Evolutionary conservation across 1,140 invertebrate genomes (phyloP).

Genomic region (Pseudomyrmex pallidus): DNA sequence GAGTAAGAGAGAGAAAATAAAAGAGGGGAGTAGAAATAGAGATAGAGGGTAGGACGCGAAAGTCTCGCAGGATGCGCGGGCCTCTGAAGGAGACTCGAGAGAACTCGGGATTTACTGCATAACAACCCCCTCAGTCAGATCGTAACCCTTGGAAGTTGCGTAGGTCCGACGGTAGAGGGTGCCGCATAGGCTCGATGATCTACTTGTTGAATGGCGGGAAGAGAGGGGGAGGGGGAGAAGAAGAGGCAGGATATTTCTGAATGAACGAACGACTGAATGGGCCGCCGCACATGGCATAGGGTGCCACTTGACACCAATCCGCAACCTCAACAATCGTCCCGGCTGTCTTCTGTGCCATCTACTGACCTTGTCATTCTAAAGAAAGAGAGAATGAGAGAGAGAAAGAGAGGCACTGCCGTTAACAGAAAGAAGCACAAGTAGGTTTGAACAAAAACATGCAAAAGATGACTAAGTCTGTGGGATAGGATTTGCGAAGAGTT

Average conservation of each 20-base stretch:
- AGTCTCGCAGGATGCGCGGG: conserved; percentile 60
- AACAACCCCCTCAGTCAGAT: conserved; percentile 73
- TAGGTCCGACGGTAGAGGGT: conserved; percentile 76
- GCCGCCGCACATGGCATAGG: conserved; percentile 75
- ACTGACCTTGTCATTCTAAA: conserved; percentile 55
- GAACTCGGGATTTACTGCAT: conserved; percentile 73
- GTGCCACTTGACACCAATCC: conserved; percentile 77
- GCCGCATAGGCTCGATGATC: conserved; percentile 77
- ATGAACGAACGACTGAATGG: conserved; percentile 77
- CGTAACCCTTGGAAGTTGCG: conserved; percentile 77
- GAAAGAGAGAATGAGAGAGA: no score
- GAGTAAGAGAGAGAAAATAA: conserved; percentile 4
- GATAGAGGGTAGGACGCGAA: conserved; percentile 14
- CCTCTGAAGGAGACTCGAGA: conserved; percentile 70
- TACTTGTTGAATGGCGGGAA: conserved; percentile 76
- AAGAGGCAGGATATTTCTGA: conserved; percentile 75
- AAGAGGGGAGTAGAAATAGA: conserved; percentile 7
- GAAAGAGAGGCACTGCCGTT: conserved; percentile 1
- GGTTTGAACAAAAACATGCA: conserved; percentile 21
- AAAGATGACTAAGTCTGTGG: neutral
- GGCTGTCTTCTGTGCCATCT: conserved; percentile 63
- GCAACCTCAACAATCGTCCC: conserved; percentile 73
- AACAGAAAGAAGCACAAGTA: conserved; percentile 20
- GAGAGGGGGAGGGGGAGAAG: conserved; percentile 59
- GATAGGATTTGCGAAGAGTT: no score